These are phyloP conservation scores for Aspiorhynchus laticeps DNA, from an alignment of 2,113 vertebrate species.

Conservation along the genomic window DNA sequence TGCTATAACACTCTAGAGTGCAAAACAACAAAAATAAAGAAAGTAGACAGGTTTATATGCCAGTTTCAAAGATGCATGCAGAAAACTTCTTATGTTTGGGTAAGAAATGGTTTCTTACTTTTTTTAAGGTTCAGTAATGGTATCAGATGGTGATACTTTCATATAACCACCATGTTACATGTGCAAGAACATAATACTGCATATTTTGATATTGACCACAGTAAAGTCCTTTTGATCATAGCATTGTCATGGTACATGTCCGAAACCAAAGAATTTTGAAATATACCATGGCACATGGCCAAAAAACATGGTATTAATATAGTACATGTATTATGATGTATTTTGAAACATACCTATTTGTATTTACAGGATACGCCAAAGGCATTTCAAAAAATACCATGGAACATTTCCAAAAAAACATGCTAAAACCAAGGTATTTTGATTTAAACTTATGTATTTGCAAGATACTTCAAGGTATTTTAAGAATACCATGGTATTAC, in stretches of 20 bases:
- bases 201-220: background rate
- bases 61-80: background rate
- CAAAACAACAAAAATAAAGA: conserved; percentile 1
- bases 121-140: background rate
- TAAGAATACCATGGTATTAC: background rate
- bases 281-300: background rate
- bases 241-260: background rate
- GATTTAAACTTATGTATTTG: background rate
- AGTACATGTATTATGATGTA: background rate
- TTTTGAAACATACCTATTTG: background rate
- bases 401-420: background rate
- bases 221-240: background rate
- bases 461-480: background rate
- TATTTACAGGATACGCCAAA: background rate
- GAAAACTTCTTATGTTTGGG: background rate
- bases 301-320: background rate
- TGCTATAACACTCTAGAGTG: background rate
- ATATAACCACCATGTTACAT: background rate
- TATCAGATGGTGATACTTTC: background rate
- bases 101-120: background rate
- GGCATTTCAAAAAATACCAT: background rate
- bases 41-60: background rate
- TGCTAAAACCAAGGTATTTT: background rate
- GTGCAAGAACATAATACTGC: background rate
- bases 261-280: background rate